Conservation (phyloP, 2,888 invertebrate species). For the Drosophila nr. fundita region DNA sequence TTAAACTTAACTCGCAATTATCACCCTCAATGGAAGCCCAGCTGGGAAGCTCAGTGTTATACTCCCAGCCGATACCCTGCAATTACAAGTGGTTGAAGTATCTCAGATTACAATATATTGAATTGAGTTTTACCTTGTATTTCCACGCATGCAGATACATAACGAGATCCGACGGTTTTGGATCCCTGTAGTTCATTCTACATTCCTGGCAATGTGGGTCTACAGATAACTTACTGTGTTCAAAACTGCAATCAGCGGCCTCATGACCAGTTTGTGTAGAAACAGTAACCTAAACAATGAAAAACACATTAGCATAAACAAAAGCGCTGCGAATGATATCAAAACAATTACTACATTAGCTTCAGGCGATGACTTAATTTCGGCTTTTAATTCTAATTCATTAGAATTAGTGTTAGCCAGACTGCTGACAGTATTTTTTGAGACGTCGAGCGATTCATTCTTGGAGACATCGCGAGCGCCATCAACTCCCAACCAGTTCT, state of each 20-base stretch:
- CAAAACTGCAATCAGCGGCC: conserved; percentile 83
- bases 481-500: conserved; percentile 96
- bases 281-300: conserved; percentile 87
- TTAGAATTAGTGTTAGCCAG: background rate
- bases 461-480: conserved; percentile 90
- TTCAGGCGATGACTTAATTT: background rate
- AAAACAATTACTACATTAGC: conserved; percentile 7
- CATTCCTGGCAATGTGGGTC: conserved; percentile 97
- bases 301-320: background rate
- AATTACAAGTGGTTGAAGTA: conserved; percentile 55
- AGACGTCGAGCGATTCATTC: background rate
- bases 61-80: conserved; percentile 97
- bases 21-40: conserved; percentile 96
- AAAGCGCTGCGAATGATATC: background rate
- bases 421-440: background rate
- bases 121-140: conserved; percentile 88
- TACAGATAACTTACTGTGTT: conserved; percentile 89
- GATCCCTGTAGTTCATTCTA: conserved; percentile 95
- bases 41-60: conserved; percentile 94
- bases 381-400: background rate
- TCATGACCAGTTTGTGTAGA: conserved; percentile 91
- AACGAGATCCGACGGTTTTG: conserved; percentile 94
- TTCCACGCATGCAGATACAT: conserved; percentile 98
- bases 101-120: background rate
- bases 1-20: conserved; percentile 86